Conservation (phyloP, 2,797 vertebrate species). For the Simalia tracyae region DNA sequence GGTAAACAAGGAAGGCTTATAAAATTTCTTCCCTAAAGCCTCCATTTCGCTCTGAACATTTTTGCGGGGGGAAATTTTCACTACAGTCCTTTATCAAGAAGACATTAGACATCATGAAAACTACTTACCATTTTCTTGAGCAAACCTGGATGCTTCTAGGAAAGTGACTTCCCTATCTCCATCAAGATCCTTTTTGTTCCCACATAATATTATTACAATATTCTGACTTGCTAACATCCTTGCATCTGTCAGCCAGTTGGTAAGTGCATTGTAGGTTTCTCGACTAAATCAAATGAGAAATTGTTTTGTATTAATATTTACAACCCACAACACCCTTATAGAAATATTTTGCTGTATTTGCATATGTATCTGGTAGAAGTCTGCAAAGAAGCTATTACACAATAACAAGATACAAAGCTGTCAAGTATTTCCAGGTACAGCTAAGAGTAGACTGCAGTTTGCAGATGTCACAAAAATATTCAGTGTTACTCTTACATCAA, state of each 20-base stretch:
- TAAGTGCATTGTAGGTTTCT: conserved; percentile 82
- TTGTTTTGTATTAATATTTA: not conserved
- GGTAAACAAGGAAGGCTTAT: not conserved
- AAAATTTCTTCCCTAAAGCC: not conserved
- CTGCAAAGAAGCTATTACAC: not conserved
- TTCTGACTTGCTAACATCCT: conserved; percentile 80
- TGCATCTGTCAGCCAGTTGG: conserved; percentile 82
- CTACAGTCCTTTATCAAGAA: not conserved
- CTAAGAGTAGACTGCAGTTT: not conserved
- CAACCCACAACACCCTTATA: not conserved
- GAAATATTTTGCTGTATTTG: not conserved
- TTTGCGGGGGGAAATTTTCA: not conserved
- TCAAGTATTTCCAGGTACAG: not conserved
- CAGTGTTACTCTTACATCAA: not conserved
- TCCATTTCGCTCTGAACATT: not conserved
- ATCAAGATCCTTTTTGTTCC: conserved; percentile 82
- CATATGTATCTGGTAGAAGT: not conserved
- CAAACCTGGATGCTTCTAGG: conserved; percentile 79
- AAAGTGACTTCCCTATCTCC: conserved; percentile 80
- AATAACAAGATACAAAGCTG: not conserved
- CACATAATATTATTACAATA: conserved; percentile 80
- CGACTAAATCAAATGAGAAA: conserved; percentile 67
- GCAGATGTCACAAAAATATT: not conserved
- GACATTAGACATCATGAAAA: not conserved
- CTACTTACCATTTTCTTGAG: conserved; percentile 79